Base-by-base conservation (phyloP, 2,113 vertebrate genomes). In the Tylochromis polylepis region DNA sequence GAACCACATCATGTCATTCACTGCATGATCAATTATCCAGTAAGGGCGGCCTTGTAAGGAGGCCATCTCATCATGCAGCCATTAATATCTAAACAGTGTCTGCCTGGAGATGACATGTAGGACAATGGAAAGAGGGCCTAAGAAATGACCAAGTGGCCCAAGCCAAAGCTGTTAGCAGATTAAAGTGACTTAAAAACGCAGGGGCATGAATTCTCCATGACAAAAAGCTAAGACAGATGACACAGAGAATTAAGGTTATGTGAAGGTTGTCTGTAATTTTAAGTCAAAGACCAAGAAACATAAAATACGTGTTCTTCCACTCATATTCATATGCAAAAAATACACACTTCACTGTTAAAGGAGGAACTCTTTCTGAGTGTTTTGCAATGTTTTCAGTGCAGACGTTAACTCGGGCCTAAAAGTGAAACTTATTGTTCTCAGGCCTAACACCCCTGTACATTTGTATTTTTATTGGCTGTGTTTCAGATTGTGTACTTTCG, bases 41-140 rank as follows among this genome's bases (percentile, higher is more conserved):
- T 89, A 90, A 93, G 91, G 92, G 91, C 91, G 84, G 93, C 88
- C 91, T 95, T 92, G 94, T 92, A 93, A 95, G 94, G 95, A 95
- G 92, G 89, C 94, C 95, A 94, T 94, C 91, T 93, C 95, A 94
- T 96, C 95, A 95, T 94, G 95, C 95, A 90, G 93, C 91, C 95
- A 96, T 96, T 95, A 96, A 96, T 96, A 96, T 93, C 90, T 96
- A 92, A 96, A 96, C 91, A 95, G 93, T 93, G 92, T 94, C 94
- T 95, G 93, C 93, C 90, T 93, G 88, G 91, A 95, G 93, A 96
- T 96, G 96, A 96, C 95, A 96, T 94, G 85, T 78, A 91, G 94
- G 85, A 94, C 93, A 95, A 95, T 94, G 94, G 94, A 95, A 95
- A 93, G 90, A 93, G 83, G 81, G 83, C 85, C 94, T 88, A 88